phyloP scores from a whole-genome alignment of 2,113 vertebrate genomes.

The Phylloscopus trochilus region DNA sequence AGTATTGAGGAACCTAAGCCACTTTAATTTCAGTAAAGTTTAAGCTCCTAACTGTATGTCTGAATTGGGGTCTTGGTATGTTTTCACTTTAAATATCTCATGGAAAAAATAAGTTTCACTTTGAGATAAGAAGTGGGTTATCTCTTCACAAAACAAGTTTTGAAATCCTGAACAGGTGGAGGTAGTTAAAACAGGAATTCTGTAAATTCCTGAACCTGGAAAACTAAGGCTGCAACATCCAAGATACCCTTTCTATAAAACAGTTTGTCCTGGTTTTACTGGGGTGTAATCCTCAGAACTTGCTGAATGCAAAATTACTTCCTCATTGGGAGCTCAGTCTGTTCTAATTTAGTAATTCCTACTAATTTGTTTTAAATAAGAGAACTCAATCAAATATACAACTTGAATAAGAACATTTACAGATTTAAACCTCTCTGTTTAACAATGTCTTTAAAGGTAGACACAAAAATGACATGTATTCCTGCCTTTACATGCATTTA shows the following conservation, averaged over 20 bases:
- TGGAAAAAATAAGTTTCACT: not conserved
- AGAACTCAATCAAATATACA: not conserved
- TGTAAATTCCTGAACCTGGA: not conserved
- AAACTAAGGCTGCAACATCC: not conserved
- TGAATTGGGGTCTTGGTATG: not conserved
- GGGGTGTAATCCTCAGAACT: not conserved
- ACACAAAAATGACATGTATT: not conserved
- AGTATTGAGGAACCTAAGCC: not conserved
- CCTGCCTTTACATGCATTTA: not conserved
- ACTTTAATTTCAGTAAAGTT: not conserved
- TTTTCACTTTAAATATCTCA: not conserved
- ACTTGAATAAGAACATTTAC: not conserved
- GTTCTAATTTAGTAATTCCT: not conserved
- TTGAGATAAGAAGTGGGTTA: accelerated
- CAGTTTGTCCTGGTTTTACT: not conserved
- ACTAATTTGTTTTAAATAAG: not conserved
- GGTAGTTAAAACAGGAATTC: not conserved
- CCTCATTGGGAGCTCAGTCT: not conserved
- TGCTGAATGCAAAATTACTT: not conserved
- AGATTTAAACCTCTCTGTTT: not conserved
- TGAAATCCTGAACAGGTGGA: not conserved
- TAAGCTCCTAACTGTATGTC: not conserved
- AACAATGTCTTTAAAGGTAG: not conserved
- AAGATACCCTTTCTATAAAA: not conserved
- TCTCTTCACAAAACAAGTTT: not conserved